Conservation (phyloP, 2,797 vertebrate genomes). For the Cheirogaleus major region DNA sequence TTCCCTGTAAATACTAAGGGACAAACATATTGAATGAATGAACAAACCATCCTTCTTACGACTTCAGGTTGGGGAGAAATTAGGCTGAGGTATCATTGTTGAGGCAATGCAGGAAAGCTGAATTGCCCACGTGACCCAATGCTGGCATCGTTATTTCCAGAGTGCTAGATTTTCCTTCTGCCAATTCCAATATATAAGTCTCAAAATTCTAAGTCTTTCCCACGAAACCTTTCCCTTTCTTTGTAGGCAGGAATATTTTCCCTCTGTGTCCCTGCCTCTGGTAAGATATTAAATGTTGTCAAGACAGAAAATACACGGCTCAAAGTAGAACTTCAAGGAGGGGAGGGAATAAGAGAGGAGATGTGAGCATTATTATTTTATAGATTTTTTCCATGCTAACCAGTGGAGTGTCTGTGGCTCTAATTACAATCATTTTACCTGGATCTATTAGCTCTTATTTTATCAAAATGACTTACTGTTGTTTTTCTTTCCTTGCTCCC, state of each 20-base stretch:
- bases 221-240: constrained; percentile 16
- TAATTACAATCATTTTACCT: constrained; percentile 27
- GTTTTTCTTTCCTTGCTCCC: constrained; percentile 44
- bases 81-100: not conserved
- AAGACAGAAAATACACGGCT: not conserved
- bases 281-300: not conserved
- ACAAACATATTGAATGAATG: not conserved
- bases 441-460: constrained; percentile 49
- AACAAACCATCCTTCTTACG: not conserved
- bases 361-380: not conserved
- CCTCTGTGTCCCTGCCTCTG: constrained; percentile 32
- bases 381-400: not conserved
- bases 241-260: constrained; percentile 26
- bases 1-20: not conserved
- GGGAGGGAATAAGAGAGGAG: not conserved
- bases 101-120: not conserved
- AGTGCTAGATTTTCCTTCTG: constrained; percentile 38
- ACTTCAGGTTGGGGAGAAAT: not conserved
- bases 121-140: constrained; percentile 7
- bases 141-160: constrained; percentile 41
- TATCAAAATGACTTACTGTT: not conserved
- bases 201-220: not conserved
- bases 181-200: not conserved
- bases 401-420: not conserved
- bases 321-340: not conserved